Evolutionary conservation across 2,113 vertebrate species (phyloP), one percentile per base, ranked within the genome.

Genomic region (Takifugu bimaculatus): DNA sequence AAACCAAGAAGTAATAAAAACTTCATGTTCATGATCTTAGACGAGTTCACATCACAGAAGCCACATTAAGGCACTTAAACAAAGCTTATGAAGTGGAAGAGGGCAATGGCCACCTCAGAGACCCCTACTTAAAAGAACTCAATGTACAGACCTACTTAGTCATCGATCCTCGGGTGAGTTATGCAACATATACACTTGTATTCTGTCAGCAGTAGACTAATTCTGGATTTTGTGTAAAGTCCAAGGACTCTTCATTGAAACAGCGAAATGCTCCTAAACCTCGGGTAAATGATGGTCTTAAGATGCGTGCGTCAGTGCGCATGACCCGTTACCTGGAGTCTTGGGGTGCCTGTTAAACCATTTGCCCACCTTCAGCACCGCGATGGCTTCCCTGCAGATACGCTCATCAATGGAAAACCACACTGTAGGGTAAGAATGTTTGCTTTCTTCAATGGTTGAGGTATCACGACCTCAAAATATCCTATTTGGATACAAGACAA

Each of bases 291-390:
- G 93, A 96, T 0, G 92, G 93, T 14, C 85, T 99, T 72, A 99
- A 98, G 90, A 97, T 98, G 91, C 88, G 97, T 27, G 96, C 96
- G 0, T 99, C 97, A 0, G 94, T 99, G 57, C 92, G 97, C 6
- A 95, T 99, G 93, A 98, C 97, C 0, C 94, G 97, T 1, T 99
- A 98, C 69, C 88, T 99, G 7, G 96, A 99, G 81, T 97, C 97
- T 3, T 99, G 97, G 96, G 96, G 97, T 0, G 97, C 97, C 0
- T n/a, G 95, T 94, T 1, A 92, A 97, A 65, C 97, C 97, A 15
- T 99, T 98, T 10, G 94, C 97, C 0, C 96, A 98, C 84, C 92
- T 99, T 26, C 96, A 93, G 89, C 94, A 89, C 67, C 86, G 94
- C 0, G 96, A 97, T 14, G 94, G 93, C 0, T 90, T 94, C 54